These are phyloP conservation scores for Grammomys surdaster DNA, from an alignment of 2,113 vertebrate species.

Conservation along the genomic window DNA sequence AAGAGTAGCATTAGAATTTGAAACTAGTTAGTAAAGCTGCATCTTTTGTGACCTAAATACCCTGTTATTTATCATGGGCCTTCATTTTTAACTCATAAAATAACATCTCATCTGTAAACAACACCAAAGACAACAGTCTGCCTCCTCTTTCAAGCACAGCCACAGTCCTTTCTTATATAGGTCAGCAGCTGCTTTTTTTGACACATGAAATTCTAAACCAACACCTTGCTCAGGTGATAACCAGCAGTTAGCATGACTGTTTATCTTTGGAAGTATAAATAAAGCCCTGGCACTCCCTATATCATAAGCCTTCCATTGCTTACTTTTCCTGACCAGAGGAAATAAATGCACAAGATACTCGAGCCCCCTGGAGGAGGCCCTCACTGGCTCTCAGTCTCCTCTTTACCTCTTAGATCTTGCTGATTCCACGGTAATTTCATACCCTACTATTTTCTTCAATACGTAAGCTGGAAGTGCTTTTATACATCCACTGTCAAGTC, in stretches of 20 bases:
- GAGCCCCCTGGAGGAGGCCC: rapidly evolving
- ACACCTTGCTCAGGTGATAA: not conserved
- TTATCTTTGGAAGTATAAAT: slow-evolving; percentile 42
- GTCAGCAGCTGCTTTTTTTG: not conserved
- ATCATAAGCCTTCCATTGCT: not conserved
- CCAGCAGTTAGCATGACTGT: not conserved
- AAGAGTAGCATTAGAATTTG: not conserved
- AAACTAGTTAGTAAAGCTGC: not conserved
- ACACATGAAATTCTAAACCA: not conserved
- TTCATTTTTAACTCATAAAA: not conserved
- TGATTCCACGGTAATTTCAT: not conserved
- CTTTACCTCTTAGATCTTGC: not conserved
- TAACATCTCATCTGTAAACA: not conserved
- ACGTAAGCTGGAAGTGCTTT: not conserved
- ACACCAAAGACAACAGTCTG: not conserved
- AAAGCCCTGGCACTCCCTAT: not conserved
- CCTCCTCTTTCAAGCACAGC: not conserved
- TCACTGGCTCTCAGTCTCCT: not conserved
- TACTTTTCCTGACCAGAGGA: not conserved
- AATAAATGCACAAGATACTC: not conserved
- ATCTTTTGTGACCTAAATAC: not conserved
- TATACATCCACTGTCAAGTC: not conserved
- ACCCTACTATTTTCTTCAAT: not conserved
- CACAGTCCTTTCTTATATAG: not conserved
- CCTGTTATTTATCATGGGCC: not conserved